These are phyloP conservation scores for Pseudorhombus dupliciocellatus DNA, from an alignment of 2,113 vertebrate species.

Conservation along the genomic window DNA sequence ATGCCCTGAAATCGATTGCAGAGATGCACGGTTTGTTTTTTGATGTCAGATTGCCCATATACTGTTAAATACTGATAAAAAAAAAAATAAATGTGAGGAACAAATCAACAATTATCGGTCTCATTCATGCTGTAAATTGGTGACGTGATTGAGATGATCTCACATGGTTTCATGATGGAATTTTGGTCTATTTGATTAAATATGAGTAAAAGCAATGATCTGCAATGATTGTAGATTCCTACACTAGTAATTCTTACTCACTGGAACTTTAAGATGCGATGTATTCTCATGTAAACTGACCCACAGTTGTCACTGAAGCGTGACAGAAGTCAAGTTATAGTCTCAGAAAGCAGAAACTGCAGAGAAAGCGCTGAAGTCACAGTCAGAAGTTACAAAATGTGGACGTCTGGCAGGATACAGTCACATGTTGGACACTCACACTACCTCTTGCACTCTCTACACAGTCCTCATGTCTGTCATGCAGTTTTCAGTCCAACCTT, in stretches of 20 bases:
- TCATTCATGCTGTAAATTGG: neutral
- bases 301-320: neutral
- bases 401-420: constrained; percentile 42
- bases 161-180: neutral
- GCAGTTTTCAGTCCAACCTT: neutral
- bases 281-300: neutral
- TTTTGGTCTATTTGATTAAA: too few species aligned
- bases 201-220: too few species aligned
- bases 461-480: neutral
- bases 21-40: constrained; percentile 19
- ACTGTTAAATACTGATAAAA: constrained; percentile 6
- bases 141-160: neutral
- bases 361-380: constrained; percentile 40
- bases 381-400: constrained; percentile 20
- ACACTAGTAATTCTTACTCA: too few species aligned
- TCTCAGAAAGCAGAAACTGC: constrained; percentile 21
- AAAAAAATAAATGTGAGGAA: neutral
- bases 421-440: constrained; percentile 33
- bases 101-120: neutral
- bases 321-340: neutral
- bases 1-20: constrained; percentile 9
- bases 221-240: too few species aligned
- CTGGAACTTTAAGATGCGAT: neutral
- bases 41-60: constrained; percentile 7
- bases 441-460: neutral